Evolutionary conservation across 2,797 vertebrate genomes (phyloP).

Genomic region (Anguilla megastoma): DNA sequence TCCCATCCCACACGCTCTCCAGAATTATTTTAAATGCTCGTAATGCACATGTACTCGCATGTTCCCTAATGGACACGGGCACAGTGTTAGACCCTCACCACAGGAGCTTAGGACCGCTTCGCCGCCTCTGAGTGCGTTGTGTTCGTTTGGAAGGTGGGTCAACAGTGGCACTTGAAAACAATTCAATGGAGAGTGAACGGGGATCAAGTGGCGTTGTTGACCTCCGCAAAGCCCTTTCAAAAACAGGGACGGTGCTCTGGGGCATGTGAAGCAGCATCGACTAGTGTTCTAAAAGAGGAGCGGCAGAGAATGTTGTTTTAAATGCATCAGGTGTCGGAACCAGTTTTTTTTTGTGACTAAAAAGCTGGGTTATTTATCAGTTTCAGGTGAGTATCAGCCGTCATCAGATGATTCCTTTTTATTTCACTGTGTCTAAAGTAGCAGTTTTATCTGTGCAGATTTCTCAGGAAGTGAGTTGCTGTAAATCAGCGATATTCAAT

Average conservation of each 20-base stretch:
- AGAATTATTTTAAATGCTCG: background rate
- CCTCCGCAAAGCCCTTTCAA: background rate
- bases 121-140: background rate
- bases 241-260: background rate
- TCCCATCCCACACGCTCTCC: background rate
- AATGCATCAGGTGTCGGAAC: background rate
- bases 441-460: background rate
- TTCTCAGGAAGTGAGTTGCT: background rate
- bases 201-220: slow-evolving; percentile 16
- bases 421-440: background rate
- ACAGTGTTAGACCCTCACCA: background rate
- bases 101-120: background rate
- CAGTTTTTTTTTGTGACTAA: background rate
- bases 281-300: background rate
- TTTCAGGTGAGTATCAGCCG: background rate
- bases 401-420: background rate
- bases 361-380: background rate
- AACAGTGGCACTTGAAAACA: background rate
- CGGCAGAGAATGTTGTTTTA: background rate
- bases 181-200: background rate
- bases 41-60: background rate
- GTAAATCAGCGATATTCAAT: background rate
- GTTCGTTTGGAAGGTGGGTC: background rate
- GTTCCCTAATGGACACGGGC: background rate
- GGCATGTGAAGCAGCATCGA: background rate